These are phyloP conservation scores for Corynorhinus townsendii DNA, from an alignment of 2,113 vertebrate species.

Conservation along the genomic window DNA sequence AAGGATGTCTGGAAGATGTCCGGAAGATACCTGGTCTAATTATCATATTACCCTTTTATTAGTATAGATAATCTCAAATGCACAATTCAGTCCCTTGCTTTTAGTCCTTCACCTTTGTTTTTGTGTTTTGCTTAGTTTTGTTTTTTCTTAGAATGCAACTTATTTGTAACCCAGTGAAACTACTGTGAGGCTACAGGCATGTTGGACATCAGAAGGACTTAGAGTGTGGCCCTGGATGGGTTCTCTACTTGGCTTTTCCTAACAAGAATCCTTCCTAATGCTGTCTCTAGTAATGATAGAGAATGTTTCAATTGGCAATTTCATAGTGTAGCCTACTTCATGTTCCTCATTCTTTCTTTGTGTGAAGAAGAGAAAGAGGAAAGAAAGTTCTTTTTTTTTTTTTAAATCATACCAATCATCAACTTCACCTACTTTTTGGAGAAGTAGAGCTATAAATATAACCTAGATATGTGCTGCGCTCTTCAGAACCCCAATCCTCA, in stretches of 20 bases:
- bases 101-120: not conserved
- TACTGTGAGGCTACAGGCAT: not conserved
- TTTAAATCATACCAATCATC: not conserved
- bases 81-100: not conserved
- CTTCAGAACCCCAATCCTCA: not conserved
- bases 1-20: too few species aligned
- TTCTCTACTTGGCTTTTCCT: not conserved
- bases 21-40: too few species aligned
- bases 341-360: not conserved
- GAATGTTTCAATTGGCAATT: not conserved
- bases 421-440: not conserved
- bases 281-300: not conserved
- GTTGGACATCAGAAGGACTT: not conserved
- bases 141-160: not conserved
- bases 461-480: not conserved
- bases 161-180: not conserved
- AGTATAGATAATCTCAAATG: not conserved
- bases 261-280: not conserved
- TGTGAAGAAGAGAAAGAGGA: not conserved
- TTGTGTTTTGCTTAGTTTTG: not conserved
- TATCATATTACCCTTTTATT: too few species aligned
- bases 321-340: rapidly evolving
- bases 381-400: not conserved
- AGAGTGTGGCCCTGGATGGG: not conserved
- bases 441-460: not conserved